phyloP scores from a whole-genome alignment of 2,797 vertebrate genomes.

The Melanotaenia nigrans region DNA sequence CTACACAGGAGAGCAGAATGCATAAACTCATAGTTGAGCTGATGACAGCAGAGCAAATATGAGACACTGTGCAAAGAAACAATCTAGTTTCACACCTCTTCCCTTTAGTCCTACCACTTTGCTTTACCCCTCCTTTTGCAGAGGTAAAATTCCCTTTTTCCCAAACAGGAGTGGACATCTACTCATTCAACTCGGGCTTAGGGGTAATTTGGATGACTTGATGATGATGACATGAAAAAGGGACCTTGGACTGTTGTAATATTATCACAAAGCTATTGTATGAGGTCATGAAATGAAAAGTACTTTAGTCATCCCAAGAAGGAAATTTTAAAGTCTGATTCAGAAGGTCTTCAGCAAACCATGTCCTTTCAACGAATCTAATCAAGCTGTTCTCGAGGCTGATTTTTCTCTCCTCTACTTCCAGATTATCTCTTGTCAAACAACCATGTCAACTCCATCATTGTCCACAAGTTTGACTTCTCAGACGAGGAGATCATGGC shows the following conservation, averaged over 20 bases:
- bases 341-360: too few relatives aligned
- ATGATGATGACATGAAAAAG: not conserved
- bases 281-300: too few relatives aligned
- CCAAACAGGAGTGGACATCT: not conserved
- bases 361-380: not conserved
- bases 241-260: not conserved
- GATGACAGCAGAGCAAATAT: too few relatives aligned
- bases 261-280: not conserved
- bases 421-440: slow-evolving; percentile 98
- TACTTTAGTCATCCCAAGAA: too few relatives aligned
- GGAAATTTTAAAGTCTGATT: too few relatives aligned
- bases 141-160: not conserved
- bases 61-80: too few relatives aligned
- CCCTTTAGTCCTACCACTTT: not conserved
- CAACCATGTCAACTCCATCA: slow-evolving; percentile 99
- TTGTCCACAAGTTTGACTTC: slow-evolving; percentile 99
- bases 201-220: too few relatives aligned
- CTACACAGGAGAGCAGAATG: too few relatives aligned
- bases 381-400: not conserved
- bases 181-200: not conserved
- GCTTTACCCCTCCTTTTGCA: not conserved
- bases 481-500: slow-evolving; percentile 99
- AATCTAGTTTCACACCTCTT: too few relatives aligned
- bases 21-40: too few relatives aligned
- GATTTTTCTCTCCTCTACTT: slow-evolving; percentile 28